Conservation (phyloP, 2,113 vertebrate genomes). For the cattle (Bos taurus) region ARS-UCD2.0 NC_037335.1:19998001-19998500, state of each 20-base stretch:
- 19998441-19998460: constrained; percentile 9
- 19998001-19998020: constrained; percentile 38
- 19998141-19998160: constrained; percentile 35
- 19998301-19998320: not conserved
- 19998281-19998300: not conserved
- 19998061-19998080: not conserved
- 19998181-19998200: constrained; percentile 9
- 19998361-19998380: not conserved
- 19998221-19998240: not conserved
- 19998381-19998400: not conserved
- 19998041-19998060: constrained; percentile 40
- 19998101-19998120: not conserved
- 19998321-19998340: not conserved
- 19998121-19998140: not conserved
- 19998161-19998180: constrained; percentile 15
- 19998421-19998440: constrained; percentile 1
- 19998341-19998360: not conserved
- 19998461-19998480: not conserved
- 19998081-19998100: constrained; percentile 20
- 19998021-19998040: constrained; percentile 32
- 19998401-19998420: not conserved
- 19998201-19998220: constrained; percentile 21
- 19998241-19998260: not conserved
- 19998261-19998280: not conserved
- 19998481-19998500: not conserved